Conservation (phyloP, 2,797 vertebrate genomes). For the Saxicola maurus region DNA sequence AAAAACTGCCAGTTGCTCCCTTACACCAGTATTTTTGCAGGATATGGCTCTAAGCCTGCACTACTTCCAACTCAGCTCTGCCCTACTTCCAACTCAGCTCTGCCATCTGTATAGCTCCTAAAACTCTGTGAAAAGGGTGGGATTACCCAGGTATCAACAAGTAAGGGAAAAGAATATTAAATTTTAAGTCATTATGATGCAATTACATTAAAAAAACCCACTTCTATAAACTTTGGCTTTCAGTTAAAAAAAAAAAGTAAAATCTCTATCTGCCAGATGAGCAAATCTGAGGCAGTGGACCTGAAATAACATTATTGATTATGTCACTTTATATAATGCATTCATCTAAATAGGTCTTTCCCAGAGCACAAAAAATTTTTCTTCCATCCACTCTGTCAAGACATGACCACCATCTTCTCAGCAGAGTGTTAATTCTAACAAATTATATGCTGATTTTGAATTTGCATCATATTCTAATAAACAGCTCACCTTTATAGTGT, state of each 20-base stretch:
- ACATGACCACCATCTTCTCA: slow-evolving; percentile 80
- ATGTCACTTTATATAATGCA: neutral
- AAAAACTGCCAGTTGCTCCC: neutral
- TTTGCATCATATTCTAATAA: slow-evolving; percentile 82
- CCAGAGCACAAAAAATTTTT: slow-evolving; percentile 78
- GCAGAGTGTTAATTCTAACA: slow-evolving; percentile 77
- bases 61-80: neutral
- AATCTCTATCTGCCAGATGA: neutral
- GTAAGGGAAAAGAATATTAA: neutral
- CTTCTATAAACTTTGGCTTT: neutral
- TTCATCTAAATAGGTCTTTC: slow-evolving; percentile 39
- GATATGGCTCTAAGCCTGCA: neutral
- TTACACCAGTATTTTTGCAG: neutral
- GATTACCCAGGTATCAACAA: neutral
- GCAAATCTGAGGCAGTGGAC: neutral
- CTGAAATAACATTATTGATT: neutral
- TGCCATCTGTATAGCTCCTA: neutral
- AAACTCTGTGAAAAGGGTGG: neutral
- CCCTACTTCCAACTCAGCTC: neutral
- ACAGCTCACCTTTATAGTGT: neutral
- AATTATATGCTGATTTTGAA: neutral
- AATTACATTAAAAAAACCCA: neutral
- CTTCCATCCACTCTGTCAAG: slow-evolving; percentile 85
- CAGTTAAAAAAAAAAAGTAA: neutral
- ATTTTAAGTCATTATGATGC: neutral